Base-by-base conservation (phyloP, 2,888 invertebrate genomes). In the Chrysina gloriosa region DNA sequence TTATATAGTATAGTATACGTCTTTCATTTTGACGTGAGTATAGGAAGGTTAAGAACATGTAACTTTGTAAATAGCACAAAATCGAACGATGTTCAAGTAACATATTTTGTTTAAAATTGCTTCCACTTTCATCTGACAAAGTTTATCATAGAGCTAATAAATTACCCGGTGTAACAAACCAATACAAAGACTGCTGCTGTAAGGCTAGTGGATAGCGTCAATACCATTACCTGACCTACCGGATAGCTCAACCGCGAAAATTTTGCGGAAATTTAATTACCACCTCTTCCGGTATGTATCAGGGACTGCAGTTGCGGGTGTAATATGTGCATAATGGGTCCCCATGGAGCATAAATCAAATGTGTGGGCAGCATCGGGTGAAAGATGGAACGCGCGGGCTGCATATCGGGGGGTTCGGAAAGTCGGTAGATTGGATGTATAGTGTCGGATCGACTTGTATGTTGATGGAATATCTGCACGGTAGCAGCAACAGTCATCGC, bases 271-370 rank as follows among this genome's bases (percentile, higher is more conserved):
- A 73, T 73, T 73, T 75, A 73, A 72, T 74, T 73, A 74, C 72
- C 72, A 74, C 72, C 73, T 70, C 71, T 68, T 72, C 72, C 71
- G 52, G 19, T 56, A 61, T 70, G 70, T 69, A 74, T 70, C 69
- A 70, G 70, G 72, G 71, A 72, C 71, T 72, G 71, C 69, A 70
- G 72, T 71, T 69, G 72, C 70, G 72, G 69, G 70, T 72, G 73
- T 74, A 75, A 75, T 73, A 72, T 73, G 74, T 72, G 70, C 69
- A 72, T 72, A 74, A 76, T 75, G 73, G 74, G 73, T 72, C 75
- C 75, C 71, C 69, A 73, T 71, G 69, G 72, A 71, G 72, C 66
- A 76, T 76, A 76, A 76, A 76, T 76, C 76, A 76, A 71, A 69
- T 67, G 72, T 68, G 72, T 72, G 70, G 66, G 54, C 70, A 68